Percentiles rank a stretch among this genome's conserved stretches.
phyloP scores from a whole-genome alignment of 2,888 invertebrate genomes.

The Lasioglossum morio region DNA sequence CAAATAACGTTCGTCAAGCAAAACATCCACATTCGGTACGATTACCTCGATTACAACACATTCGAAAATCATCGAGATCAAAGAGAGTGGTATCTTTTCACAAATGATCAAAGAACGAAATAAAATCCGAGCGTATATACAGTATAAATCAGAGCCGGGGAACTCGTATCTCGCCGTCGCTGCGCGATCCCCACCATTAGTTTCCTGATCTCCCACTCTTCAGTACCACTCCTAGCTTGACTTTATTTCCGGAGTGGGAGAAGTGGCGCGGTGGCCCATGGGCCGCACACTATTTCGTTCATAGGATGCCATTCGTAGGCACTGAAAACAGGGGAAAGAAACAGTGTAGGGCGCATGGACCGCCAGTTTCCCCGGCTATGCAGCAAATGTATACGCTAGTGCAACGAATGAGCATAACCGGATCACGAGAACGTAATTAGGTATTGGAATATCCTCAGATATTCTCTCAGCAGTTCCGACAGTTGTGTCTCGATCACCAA shows the following conservation, averaged over 20 bases:
- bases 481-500: background rate
- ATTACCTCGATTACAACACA: background rate
- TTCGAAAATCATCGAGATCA: background rate
- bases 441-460: background rate
- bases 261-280: too few species aligned
- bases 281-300: too few species aligned
- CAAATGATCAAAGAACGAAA: background rate
- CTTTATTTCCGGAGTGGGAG: too few species aligned
- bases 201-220: too few species aligned
- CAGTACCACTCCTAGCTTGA: too few species aligned
- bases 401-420: background rate
- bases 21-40: background rate
- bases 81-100: background rate
- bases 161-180: too few species aligned
- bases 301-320: too few species aligned
- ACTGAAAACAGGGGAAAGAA: too few species aligned
- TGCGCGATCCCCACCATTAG: too few species aligned
- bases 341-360: too few species aligned
- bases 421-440: conserved; percentile 6
- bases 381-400: background rate
- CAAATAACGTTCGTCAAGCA: background rate
- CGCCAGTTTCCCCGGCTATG: too few species aligned
- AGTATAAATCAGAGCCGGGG: background rate
- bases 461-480: background rate
- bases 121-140: background rate